phyloP scores from a whole-genome alignment of 92 coral and sea anemone species.

The Porites cylindrica region DNA sequence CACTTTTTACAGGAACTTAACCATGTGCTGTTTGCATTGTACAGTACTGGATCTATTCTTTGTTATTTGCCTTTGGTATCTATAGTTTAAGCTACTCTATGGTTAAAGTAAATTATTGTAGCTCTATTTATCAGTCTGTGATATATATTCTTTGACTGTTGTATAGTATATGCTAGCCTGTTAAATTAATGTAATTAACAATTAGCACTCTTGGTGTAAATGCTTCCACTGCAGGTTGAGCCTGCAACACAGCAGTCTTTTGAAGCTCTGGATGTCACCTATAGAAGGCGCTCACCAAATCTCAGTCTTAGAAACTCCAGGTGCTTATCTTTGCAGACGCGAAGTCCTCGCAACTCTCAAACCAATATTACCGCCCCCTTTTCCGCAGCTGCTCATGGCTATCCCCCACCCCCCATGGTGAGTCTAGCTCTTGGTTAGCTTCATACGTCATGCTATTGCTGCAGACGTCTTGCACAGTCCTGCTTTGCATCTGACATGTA shows the following conservation, averaged over 20 bases:
- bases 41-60: not conserved
- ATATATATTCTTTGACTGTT: not conserved
- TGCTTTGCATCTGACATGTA: not conserved
- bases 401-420: constrained; percentile 63
- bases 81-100: not conserved
- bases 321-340: constrained; percentile 76
- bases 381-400: constrained; percentile 40
- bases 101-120: too few species aligned
- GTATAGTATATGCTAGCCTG: not conserved
- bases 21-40: too few species aligned
- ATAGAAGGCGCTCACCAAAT: constrained; percentile 84
- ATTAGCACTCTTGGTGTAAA: not conserved
- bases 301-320: constrained; percentile 75
- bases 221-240: constrained; percentile 69
- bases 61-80: not conserved
- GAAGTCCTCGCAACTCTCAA: constrained; percentile 56
- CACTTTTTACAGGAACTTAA: too few species aligned
- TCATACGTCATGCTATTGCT: not conserved
- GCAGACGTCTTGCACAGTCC: not conserved
- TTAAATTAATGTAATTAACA: constrained; percentile 9
- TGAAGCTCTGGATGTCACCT: constrained; percentile 93
- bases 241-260: constrained; percentile 85
- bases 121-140: not conserved
- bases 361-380: constrained; percentile 39
- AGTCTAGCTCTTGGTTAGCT: constrained; percentile 28